Percentiles rank a stretch among this genome's conserved stretches.
phyloP scores from a whole-genome alignment of 2,113 vertebrate genomes.

The Myiozetetes cayanensis region DNA sequence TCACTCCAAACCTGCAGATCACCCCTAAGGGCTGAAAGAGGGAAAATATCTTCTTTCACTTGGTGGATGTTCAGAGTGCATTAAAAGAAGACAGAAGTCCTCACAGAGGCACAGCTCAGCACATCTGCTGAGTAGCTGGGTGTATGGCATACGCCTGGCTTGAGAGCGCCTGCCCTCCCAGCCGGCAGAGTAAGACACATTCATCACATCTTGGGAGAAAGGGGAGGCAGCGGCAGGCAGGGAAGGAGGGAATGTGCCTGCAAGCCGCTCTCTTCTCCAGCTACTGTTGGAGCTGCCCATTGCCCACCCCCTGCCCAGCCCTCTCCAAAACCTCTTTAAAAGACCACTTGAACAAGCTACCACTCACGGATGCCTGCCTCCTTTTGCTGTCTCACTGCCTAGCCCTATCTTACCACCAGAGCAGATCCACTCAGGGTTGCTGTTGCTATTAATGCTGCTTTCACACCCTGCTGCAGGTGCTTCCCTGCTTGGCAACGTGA shows the following conservation, averaged over 20 bases:
- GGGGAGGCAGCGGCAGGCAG: background rate
- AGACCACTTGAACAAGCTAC: background rate
- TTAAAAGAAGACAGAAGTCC: background rate
- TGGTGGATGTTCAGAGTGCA: background rate
- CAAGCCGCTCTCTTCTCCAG: background rate
- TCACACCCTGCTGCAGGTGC: constrained; percentile 29
- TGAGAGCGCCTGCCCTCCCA: background rate
- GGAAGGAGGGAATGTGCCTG: background rate
- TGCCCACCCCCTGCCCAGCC: background rate
- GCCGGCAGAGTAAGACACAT: background rate
- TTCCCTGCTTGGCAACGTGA: constrained; percentile 13
- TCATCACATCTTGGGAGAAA: background rate
- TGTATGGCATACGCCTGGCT: background rate
- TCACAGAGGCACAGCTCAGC: background rate
- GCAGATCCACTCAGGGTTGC: background rate
- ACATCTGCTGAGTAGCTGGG: background rate
- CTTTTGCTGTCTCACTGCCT: background rate
- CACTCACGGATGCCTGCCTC: rapidly evolving
- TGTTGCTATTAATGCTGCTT: background rate
- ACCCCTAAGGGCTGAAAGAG: background rate
- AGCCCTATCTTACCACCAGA: background rate
- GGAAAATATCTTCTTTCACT: background rate
- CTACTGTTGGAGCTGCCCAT: background rate
- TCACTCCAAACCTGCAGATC: background rate
- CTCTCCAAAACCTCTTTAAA: background rate